These are phyloP conservation scores for Osmoderma eremita DNA, from an alignment of 2,888 invertebrate species.

Conservation along the genomic window DNA sequence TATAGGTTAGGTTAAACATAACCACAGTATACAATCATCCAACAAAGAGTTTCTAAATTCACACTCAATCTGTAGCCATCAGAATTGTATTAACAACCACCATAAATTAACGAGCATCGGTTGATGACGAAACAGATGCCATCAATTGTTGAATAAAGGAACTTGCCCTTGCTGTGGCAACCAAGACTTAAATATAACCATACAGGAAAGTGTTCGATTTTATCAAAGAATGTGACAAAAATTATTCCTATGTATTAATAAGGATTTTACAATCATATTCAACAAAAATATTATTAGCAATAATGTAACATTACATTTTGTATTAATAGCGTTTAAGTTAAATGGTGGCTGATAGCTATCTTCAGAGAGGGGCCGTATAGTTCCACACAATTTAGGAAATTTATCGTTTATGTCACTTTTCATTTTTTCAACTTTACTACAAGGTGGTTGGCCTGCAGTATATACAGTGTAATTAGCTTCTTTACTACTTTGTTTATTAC, in stretches of 20 bases:
- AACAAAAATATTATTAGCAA: not conserved
- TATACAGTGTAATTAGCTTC: constrained; percentile 9
- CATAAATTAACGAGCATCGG: too few relatives aligned
- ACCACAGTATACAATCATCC: too few relatives aligned
- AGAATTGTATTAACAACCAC: too few relatives aligned
- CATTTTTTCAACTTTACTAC: constrained; percentile 23
- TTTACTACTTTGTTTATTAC: too few relatives aligned
- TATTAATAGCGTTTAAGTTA: constrained; percentile 5
- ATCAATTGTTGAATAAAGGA: too few relatives aligned
- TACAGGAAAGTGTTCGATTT: not conserved
- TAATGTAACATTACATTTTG: not conserved
- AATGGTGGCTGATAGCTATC: constrained; percentile 9
- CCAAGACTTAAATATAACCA: too few relatives aligned
- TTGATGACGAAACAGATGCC: too few relatives aligned
- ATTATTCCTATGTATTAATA: too few relatives aligned
- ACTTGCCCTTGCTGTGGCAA: too few relatives aligned
- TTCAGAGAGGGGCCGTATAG: not conserved
- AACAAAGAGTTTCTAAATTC: too few relatives aligned
- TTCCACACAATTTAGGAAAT: constrained; percentile 28
- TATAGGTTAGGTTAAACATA: too few relatives aligned
- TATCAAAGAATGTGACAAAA: not conserved
- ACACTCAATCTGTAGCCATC: too few relatives aligned
- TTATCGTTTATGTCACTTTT: not conserved
- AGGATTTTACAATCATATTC: not conserved
- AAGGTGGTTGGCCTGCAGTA: constrained; percentile 4